phyloP scores from a whole-genome alignment of 2,113 vertebrate species.

The Psephotus haematonotus region DNA sequence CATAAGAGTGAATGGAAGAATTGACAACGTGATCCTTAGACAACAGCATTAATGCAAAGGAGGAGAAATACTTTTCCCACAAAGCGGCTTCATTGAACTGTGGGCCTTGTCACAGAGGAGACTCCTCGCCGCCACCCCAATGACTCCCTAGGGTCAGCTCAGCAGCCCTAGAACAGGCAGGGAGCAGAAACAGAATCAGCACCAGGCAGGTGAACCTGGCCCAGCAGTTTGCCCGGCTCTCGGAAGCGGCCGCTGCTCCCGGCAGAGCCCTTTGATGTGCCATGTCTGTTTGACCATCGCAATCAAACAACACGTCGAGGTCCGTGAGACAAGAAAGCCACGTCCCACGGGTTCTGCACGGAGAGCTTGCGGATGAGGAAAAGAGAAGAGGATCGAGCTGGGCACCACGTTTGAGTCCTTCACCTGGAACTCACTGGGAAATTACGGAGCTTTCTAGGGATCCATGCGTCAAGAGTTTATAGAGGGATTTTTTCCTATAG shows the following conservation, averaged over 20 bases:
- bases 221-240: background rate
- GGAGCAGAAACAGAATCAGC: background rate
- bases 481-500: fast-evolving
- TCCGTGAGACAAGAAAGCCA: background rate
- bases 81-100: fast-evolving
- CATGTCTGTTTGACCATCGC: background rate
- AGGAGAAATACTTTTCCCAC: background rate
- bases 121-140: background rate
- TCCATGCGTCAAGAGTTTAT: background rate
- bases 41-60: background rate
- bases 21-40: fast-evolving
- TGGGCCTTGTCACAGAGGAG: background rate
- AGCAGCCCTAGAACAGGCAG: background rate
- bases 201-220: background rate
- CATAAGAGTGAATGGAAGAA: background rate
- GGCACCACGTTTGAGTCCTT: fast-evolving
- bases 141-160: background rate
- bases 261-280: background rate
- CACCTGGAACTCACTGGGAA: background rate
- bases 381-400: background rate
- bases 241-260: background rate
- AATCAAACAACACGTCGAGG: background rate
- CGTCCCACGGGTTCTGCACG: fast-evolving
- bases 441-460: background rate
- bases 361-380: background rate